These are phyloP conservation scores for Saccostrea cuccullata DNA, from an alignment of 1,140 invertebrate species.

Conservation along the genomic window DNA sequence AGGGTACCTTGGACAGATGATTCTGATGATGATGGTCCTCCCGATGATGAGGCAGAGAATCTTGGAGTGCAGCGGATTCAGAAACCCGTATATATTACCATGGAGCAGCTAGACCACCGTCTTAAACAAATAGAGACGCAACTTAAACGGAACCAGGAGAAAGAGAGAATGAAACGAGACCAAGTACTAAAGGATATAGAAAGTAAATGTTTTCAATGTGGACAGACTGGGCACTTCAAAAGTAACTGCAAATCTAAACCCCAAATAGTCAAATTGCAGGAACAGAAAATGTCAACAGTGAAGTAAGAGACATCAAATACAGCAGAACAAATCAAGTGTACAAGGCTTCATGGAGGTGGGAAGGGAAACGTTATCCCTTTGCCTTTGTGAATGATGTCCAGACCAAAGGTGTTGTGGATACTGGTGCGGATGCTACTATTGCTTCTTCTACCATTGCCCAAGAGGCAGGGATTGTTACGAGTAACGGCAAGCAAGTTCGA, in stretches of 20 bases:
- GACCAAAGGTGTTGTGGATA: not conserved
- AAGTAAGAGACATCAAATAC: not conserved
- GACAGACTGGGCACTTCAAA: not conserved
- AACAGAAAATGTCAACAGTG: not conserved
- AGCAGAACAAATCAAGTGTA: not conserved
- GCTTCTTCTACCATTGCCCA: not conserved
- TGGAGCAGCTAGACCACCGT: not conserved
- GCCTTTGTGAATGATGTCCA: not conserved
- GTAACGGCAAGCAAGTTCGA: not conserved
- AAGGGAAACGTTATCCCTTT: not conserved
- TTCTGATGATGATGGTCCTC: too few species aligned
- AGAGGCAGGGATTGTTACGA: not conserved
- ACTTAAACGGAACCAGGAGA: not conserved
- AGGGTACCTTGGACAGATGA: too few species aligned
- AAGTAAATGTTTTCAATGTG: not conserved
- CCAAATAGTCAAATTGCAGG: too few species aligned
- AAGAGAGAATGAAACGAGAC: not conserved
- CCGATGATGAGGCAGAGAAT: too few species aligned
- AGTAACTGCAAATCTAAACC: not conserved
- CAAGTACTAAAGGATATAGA: not conserved
- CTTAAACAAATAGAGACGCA: not conserved
- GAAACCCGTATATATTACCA: not conserved
- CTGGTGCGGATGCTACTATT: slow-evolving; percentile 32
- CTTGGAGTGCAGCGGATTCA: too few species aligned
- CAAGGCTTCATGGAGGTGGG: not conserved